Base-by-base conservation (phyloP, 2,113 vertebrate species). In the Thamnophis sirtalis region DNA sequence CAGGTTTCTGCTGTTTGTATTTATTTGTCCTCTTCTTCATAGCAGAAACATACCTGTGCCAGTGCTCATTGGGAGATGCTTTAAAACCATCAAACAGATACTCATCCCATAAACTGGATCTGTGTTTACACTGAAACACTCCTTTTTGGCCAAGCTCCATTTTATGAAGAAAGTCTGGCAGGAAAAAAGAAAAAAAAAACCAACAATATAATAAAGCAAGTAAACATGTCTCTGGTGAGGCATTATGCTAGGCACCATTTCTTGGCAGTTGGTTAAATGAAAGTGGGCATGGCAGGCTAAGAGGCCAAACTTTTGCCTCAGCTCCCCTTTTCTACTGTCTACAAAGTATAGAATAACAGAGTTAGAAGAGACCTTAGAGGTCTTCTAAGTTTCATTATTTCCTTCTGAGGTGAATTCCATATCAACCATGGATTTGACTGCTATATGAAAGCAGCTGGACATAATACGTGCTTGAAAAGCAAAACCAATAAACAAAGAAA, bases 151-250 rank as follows among this genome's bases (percentile, higher is more conserved):
- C 24, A 90, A 84, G n/a, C 89, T 96, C 89, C 89, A 95, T 88
- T 92, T 92, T 94, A 85, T 94, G 90, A 94, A 54, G 87, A 95
- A 94, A 95, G 15, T 33, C 89, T 95, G 90, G 89, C 91, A 92
- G 80, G 94, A 86, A 63, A 93, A 96, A 95, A 94, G 28, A 91
- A 86, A 88, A 55, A 88, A 92, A 84, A 33, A 5, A 2, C 38
- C 53, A 84, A 21, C 91, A 93, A 93, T 93, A 84, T 92, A 90
- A 53, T 1, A 0, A 73, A 38, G 91, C 86, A 93, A 91, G 84
- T 63, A 93, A 93, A 93, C 22, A 73, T 22, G 33, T 94, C 90
- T 96, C 96, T 92, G 93, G 89, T 91, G 94, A 96, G 92, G 68
- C 93, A 87, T 90, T 95, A 9, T 87, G n/a, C 58, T 94, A 89